phyloP scores from a whole-genome alignment of 1,140 invertebrate genomes.

The Apocrypta bakeri region DNA sequence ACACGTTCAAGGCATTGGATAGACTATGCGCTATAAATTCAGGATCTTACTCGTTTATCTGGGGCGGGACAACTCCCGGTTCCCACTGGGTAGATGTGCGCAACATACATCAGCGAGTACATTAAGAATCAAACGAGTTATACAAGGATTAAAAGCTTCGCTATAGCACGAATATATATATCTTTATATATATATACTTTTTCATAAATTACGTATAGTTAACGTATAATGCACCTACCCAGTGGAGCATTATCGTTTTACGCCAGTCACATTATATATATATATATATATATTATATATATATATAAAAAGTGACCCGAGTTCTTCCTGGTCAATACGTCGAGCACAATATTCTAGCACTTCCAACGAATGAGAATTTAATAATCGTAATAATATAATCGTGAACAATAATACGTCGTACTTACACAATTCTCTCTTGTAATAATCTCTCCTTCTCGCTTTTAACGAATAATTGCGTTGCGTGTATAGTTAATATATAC shows the following conservation, averaged over 20 bases:
- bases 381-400: constrained; percentile 10
- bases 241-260: background rate
- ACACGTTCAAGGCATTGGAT: background rate
- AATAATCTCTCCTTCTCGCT: background rate
- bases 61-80: background rate
- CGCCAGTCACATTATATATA: background rate
- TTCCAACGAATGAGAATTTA: too few species aligned
- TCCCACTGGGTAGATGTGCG: background rate
- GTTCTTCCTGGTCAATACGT: background rate
- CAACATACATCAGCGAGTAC: background rate
- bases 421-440: constrained; percentile 4
- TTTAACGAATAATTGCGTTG: constrained; percentile 10
- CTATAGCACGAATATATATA: background rate
- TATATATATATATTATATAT: too few species aligned
- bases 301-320: constrained; percentile 39
- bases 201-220: background rate
- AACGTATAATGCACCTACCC: background rate
- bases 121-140: background rate
- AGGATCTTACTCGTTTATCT: background rate
- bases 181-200: background rate
- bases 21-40: background rate
- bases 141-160: background rate
- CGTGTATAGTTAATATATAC: constrained; percentile 36
- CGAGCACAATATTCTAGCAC: background rate
- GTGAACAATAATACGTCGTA: background rate